phyloP scores from a whole-genome alignment of 2,113 vertebrate species.

The Sarotherodon lohbergeri region DNA sequence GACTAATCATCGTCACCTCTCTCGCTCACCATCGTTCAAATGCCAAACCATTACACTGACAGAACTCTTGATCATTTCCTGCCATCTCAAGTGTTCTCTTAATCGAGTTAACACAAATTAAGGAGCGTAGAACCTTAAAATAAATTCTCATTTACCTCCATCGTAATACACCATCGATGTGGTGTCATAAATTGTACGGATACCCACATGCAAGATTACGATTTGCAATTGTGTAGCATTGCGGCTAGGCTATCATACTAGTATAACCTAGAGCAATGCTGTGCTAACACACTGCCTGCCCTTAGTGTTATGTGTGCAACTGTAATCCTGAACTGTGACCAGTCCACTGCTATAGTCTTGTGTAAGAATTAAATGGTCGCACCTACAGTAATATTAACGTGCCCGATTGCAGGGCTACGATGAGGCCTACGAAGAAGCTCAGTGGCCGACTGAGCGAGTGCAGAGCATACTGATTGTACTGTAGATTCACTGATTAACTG shows the following conservation, averaged over 20 bases:
- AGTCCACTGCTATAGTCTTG: slow-evolving; percentile 15
- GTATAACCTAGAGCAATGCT: not conserved
- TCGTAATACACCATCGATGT: slow-evolving; percentile 3
- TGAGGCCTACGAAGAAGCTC: not conserved
- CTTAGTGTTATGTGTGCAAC: not conserved
- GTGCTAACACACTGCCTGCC: not conserved
- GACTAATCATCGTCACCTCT: slow-evolving; percentile 38
- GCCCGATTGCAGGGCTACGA: not conserved
- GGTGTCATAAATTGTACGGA: slow-evolving; percentile 9
- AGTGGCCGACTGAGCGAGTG: not conserved
- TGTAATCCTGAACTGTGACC: slow-evolving; percentile 17
- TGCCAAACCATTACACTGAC: slow-evolving; percentile 71
- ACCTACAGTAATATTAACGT: not conserved
- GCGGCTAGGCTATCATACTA: slow-evolving; percentile 1
- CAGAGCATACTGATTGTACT: slow-evolving; percentile 21
- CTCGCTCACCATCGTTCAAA: slow-evolving; percentile 56
- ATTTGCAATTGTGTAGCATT: slow-evolving; percentile 9
- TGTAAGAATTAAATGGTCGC: not conserved
- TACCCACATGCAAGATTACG: not conserved
- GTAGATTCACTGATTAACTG: slow-evolving; percentile 25
- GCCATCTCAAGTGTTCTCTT: slow-evolving; percentile 44
- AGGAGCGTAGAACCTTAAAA: not conserved
- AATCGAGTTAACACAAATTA: slow-evolving; percentile 24
- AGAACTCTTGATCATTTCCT: slow-evolving; percentile 64
- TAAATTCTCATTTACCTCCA: not conserved